Conservation (phyloP, 2,113 vertebrate species). For the Scatophagus argus region DNA sequence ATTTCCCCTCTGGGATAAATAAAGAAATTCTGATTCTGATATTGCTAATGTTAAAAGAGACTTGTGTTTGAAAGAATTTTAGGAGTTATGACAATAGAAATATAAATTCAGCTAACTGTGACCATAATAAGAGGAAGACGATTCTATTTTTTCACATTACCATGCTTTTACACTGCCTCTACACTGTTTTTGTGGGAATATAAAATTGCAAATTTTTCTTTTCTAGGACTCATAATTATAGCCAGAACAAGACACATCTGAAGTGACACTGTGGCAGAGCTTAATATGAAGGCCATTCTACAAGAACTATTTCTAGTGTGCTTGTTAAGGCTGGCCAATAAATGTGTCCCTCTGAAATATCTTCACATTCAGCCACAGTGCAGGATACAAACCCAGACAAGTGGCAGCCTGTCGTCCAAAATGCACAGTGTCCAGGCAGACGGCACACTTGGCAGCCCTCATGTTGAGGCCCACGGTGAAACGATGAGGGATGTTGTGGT, state of each 20-base stretch:
- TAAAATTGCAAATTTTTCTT: not conserved
- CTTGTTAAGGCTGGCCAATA: slow-evolving; percentile 24
- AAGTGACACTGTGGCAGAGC: slow-evolving; percentile 14
- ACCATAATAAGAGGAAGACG: not conserved
- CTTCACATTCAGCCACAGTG: slow-evolving; percentile 14
- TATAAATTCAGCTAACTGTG: not conserved
- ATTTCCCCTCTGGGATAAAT: no score
- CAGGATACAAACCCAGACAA: slow-evolving; percentile 88
- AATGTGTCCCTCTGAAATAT: slow-evolving; percentile 44
- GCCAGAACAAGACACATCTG: slow-evolving; percentile 10
- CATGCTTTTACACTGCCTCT: not conserved
- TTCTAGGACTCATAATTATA: slow-evolving; percentile 9
- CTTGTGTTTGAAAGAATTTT: not conserved
- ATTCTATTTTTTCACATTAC: not conserved
- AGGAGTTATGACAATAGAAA: not conserved
- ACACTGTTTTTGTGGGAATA: not conserved
- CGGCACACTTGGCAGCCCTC: slow-evolving; percentile 96
- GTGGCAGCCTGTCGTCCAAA: slow-evolving; percentile 98
- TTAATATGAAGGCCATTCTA: not conserved
- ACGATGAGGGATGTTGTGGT: slow-evolving; percentile 98
- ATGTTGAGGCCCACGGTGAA: slow-evolving; percentile 98
- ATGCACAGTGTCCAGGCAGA: slow-evolving; percentile 98
- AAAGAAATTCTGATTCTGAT: no score
- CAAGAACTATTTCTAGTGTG: slow-evolving; percentile 17
- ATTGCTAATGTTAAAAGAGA: not conserved